Percentiles rank a stretch among this genome's conserved stretches.
phyloP scores from a whole-genome alignment of 2,797 vertebrate genomes.

The Labroides dimidiatus region DNA sequence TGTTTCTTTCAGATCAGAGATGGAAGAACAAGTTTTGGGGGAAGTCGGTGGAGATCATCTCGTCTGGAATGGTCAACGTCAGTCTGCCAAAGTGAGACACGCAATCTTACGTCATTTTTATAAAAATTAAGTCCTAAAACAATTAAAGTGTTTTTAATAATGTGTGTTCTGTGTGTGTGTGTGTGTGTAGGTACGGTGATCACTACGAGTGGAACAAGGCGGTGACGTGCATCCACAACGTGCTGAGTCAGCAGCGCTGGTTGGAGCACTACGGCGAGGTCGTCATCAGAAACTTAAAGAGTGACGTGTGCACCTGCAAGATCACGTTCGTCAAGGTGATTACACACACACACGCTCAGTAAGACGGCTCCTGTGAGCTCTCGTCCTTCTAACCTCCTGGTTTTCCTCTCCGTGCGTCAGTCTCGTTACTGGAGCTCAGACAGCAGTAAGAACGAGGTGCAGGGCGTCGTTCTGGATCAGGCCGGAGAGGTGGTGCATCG shows the following conservation, averaged over 20 bases:
- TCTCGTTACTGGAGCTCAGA: slow-evolving; percentile 90
- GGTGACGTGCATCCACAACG: slow-evolving; percentile 94
- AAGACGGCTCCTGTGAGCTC: no score
- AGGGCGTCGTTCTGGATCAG: slow-evolving; percentile 88
- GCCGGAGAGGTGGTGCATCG: slow-evolving; percentile 89
- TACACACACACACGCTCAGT: neutral
- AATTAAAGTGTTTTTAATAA: no score
- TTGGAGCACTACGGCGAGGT: slow-evolving; percentile 96
- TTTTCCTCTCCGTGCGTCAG: slow-evolving; percentile 63
- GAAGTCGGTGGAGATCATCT: slow-evolving; percentile 93
- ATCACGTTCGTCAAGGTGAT: slow-evolving; percentile 93
- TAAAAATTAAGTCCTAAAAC: no score
- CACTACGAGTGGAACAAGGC: slow-evolving; percentile 97
- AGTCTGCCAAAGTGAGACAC: slow-evolving; percentile 86
- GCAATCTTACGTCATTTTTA: no score
- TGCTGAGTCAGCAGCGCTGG: slow-evolving; percentile 92
- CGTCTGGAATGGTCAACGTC: slow-evolving; percentile 88
- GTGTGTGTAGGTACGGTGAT: slow-evolving; percentile 87
- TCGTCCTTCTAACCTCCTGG: no score
- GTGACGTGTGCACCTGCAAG: slow-evolving; percentile 90
- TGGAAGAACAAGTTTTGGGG: slow-evolving; percentile 98
- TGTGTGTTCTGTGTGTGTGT: neutral
- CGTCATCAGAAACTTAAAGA: slow-evolving; percentile 88
- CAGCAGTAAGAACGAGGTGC: slow-evolving; percentile 88
- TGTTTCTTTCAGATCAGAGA: slow-evolving; percentile 86